Base-by-base conservation (phyloP, 2,113 vertebrate genomes). In the Suncus etruscus region DNA sequence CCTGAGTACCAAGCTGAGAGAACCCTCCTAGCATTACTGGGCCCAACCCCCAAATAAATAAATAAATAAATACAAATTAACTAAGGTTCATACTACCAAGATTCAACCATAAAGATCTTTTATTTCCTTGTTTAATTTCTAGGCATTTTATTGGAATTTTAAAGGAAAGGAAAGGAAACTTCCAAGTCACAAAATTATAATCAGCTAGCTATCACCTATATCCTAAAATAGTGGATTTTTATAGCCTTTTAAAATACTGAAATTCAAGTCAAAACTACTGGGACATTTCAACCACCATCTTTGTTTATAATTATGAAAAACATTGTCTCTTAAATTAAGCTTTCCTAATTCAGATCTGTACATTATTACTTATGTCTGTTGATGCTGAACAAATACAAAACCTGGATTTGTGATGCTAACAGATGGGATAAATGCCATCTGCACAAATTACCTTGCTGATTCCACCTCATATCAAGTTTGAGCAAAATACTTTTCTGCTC, bases 271-370 rank as follows among this genome's bases (percentile, higher is more conserved):
- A 76, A 75, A 54, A 72, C 11, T 92, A 65, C 85, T 50, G 27
- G 63, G 18, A 75, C 14, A 63, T 63, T 88, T 91, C 61, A 86
- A 25, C 4, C 6, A 89, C 61, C 63, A n/a, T 90, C 39, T 31
- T 70, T 0, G 0, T 85, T 86, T 86, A 47, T 91, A 29, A 18
- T 14, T 65, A 24, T 63, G 39, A 95, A 77, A 93, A 95, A 93
- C 63, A 95, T 10, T 4, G 3, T 76, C 80, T 76, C 81, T 69
- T 86, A 83, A 78, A 89, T 95, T 97, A 93, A 80, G 63, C 81
- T 91, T 87, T 96, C 29, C 18, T 95, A 51, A 92, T 95, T 88
- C 76, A 63, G 77, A 92, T 95, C 94, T 92, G 74, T 86, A 89
- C 50, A 66, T 85, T 91, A 85, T 74, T 63, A 39, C 11, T 85